These are phyloP conservation scores for Theristicus caerulescens DNA, from an alignment of 2,113 vertebrate species.

Conservation along the genomic window DNA sequence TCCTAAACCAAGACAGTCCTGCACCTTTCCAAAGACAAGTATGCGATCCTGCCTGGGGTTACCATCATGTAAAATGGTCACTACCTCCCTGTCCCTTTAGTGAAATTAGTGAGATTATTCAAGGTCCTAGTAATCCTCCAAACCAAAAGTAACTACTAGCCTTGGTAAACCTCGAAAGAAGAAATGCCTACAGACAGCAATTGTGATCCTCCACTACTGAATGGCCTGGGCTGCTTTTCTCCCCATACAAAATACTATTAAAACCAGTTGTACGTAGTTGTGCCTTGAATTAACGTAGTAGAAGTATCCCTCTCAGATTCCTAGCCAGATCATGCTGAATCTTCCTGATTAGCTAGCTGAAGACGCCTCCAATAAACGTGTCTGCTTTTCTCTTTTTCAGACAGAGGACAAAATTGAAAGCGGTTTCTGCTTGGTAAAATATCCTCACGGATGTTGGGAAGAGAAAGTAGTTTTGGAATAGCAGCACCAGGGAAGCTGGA, in stretches of 20 bases:
- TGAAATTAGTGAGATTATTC: neutral
- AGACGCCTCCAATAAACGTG: neutral
- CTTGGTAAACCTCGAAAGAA: neutral
- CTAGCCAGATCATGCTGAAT: neutral
- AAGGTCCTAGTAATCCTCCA: neutral
- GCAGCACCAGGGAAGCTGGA: conserved; percentile 5
- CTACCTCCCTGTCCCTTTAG: neutral
- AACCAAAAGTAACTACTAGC: neutral
- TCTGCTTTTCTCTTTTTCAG: neutral
- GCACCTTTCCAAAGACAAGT: neutral
- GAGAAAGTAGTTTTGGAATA: neutral
- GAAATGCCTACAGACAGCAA: neutral
- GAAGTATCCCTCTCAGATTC: neutral
- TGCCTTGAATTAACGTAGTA: neutral
- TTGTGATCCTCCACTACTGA: neutral
- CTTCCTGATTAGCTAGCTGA: neutral
- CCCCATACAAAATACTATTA: neutral
- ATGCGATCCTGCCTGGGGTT: accelerated
- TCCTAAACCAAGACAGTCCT: neutral
- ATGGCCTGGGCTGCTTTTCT: neutral
- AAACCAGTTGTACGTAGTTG: neutral
- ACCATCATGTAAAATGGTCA: neutral
- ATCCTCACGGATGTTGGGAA: neutral
- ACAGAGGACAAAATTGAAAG: neutral
- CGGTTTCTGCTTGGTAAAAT: neutral